Conservation (phyloP, 1,140 invertebrate species). For the Cyrtorhinus lividipennis region DNA sequence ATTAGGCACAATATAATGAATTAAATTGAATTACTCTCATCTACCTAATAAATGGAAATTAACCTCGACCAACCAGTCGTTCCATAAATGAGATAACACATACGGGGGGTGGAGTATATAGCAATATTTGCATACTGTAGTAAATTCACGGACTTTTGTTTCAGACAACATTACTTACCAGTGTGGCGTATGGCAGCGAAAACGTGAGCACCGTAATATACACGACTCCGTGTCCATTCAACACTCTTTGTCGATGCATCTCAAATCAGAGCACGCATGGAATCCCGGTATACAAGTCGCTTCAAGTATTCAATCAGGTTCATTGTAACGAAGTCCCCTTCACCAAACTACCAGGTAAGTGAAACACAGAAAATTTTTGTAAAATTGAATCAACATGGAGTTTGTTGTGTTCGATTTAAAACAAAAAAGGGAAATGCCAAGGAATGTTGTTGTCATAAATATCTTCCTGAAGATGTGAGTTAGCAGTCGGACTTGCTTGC, state of each 20-base stretch:
- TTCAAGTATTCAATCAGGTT: conserved; percentile 10
- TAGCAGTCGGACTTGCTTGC: too few relatives aligned
- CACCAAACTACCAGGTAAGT: conserved; percentile 12
- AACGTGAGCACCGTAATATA: neutral
- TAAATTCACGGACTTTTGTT: neutral
- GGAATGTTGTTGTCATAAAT: too few relatives aligned
- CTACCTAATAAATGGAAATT: neutral
- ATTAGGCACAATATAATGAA: too few relatives aligned
- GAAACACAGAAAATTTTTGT: too few relatives aligned
- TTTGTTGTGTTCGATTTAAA: neutral
- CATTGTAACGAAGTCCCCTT: conserved; percentile 9
- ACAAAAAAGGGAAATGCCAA: too few relatives aligned
- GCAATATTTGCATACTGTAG: neutral
- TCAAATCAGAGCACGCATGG: neutral
- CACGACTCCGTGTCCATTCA: conserved; percentile 14
- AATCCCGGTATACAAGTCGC: conserved; percentile 14
- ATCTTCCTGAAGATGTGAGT: too few relatives aligned
- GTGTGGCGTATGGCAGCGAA: neutral
- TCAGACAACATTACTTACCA: neutral
- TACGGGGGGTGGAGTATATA: too few relatives aligned
- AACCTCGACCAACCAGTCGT: neutral
- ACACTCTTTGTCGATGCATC: conserved; percentile 12
- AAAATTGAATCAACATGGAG: conserved; percentile 5
- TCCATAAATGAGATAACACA: neutral
- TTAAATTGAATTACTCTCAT: too few relatives aligned